These are phyloP conservation scores for Antechinus flavipes DNA, from an alignment of 2,113 vertebrate genomes.

Conservation along the genomic window DNA sequence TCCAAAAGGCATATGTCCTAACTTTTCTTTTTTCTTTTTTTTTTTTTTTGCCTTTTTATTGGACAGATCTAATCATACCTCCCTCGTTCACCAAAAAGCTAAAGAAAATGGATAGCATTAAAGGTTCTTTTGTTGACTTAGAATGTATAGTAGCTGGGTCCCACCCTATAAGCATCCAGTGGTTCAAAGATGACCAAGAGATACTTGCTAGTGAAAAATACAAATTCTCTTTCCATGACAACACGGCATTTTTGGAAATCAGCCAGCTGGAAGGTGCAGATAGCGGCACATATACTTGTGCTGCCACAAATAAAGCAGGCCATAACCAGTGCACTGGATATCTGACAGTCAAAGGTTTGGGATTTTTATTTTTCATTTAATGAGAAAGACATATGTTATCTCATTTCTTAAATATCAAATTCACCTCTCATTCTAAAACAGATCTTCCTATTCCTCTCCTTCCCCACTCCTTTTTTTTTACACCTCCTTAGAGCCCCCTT, in stretches of 20 bases:
- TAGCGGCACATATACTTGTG: constrained; percentile 94
- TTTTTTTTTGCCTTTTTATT: constrained; percentile 72
- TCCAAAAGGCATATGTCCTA: neutral
- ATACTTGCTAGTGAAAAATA: constrained; percentile 91
- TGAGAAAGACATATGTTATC: neutral
- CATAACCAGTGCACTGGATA: constrained; percentile 93
- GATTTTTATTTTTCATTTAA: constrained; percentile 44
- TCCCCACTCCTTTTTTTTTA: constrained; percentile 68
- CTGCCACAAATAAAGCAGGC: constrained; percentile 94
- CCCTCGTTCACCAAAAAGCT: constrained; percentile 97
- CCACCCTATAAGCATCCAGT: constrained; percentile 94
- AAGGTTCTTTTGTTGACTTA: constrained; percentile 95
- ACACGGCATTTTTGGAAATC: constrained; percentile 96
- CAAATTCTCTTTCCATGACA: constrained; percentile 97
- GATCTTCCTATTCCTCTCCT: constrained; percentile 51
- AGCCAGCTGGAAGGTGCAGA: constrained; percentile 91
- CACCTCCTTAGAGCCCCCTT: constrained; percentile 90
- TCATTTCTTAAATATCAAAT: constrained; percentile 47
- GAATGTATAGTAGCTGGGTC: constrained; percentile 97
- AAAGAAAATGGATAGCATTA: constrained; percentile 95
- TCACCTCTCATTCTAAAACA: constrained; percentile 39
- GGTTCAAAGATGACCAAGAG: constrained; percentile 95
- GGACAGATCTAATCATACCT: constrained; percentile 96
- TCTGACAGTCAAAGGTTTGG: constrained; percentile 96
- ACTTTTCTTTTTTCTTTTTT: constrained; percentile 67